phyloP scores from a whole-genome alignment of 2,888 invertebrate species.

The Agrenia bidenticulata region DNA sequence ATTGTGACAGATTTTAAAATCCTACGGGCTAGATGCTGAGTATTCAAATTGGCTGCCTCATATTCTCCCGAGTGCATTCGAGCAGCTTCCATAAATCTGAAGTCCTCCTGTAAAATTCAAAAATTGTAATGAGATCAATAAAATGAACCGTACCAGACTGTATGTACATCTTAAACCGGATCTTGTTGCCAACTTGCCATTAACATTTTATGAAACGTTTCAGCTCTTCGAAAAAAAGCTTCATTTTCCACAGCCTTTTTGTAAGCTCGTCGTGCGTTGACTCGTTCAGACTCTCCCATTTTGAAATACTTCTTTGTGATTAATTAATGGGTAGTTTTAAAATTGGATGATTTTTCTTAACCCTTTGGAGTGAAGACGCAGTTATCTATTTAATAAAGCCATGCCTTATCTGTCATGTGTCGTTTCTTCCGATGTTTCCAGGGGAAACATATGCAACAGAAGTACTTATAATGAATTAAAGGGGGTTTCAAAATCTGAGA shows the following conservation, averaged over 20 bases:
- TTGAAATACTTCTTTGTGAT: not conserved
- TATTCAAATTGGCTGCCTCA: conserved; percentile 40
- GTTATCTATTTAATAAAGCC: too few relatives aligned
- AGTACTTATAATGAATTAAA: too few relatives aligned
- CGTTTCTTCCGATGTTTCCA: too few relatives aligned
- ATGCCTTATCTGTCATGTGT: too few relatives aligned
- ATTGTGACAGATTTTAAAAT: not conserved
- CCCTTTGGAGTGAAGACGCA: too few relatives aligned
- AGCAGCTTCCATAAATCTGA: conserved; percentile 47
- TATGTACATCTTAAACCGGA: too few relatives aligned
- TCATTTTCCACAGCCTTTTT: conserved; percentile 25
- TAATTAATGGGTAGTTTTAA: too few relatives aligned
- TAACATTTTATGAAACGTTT: conserved; percentile 46
- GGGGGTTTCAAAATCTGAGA: too few relatives aligned
- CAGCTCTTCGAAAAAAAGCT: conserved; percentile 28
- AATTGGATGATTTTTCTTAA: too few relatives aligned
- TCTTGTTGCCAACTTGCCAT: conserved; percentile 35
- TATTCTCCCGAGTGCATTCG: conserved; percentile 41
- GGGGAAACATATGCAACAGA: too few relatives aligned
- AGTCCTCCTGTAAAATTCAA: conserved; percentile 26
- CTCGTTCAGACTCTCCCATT: conserved; percentile 2
- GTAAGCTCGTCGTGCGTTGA: conserved; percentile 2
- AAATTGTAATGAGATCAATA: not conserved
- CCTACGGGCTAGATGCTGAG: conserved; percentile 34
- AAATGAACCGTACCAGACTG: not conserved